Percentiles rank a stretch among this genome's conserved stretches.
Conservation (phyloP, 2,888 invertebrate genomes). For the Rotaria macrura region DNA sequence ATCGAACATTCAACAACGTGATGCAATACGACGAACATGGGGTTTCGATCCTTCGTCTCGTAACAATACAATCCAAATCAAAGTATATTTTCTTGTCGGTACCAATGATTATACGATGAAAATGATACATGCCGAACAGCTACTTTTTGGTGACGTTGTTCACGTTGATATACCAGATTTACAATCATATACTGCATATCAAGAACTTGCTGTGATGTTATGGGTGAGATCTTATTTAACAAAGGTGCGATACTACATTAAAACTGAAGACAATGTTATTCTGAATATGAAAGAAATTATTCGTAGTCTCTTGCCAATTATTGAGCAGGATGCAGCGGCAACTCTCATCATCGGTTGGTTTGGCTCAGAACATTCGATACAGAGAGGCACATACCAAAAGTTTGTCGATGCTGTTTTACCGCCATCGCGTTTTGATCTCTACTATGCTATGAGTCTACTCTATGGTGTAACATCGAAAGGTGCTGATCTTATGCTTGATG, state of each 20-base stretch:
- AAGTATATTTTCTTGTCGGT: not conserved
- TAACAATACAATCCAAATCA: not conserved
- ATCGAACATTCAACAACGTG: not conserved
- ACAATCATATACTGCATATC: not conserved
- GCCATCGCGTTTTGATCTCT: not conserved
- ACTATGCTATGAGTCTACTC: not conserved
- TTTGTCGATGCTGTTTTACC: not conserved
- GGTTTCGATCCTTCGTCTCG: not conserved
- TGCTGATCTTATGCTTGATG: not conserved
- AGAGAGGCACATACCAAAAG: not conserved
- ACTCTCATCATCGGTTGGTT: not conserved
- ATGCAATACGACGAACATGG: slow-evolving; percentile 19
- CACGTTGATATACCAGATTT: not conserved
- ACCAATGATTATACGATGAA: not conserved
- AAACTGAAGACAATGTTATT: not conserved
- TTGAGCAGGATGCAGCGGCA: not conserved
- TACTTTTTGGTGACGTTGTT: not conserved
- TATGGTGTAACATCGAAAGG: not conserved
- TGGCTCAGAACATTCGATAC: not conserved
- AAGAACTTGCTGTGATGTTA: not conserved
- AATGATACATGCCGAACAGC: not conserved
- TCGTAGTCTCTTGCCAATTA: not conserved
- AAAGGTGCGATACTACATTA: not conserved
- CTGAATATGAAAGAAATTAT: not conserved
- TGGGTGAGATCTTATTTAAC: not conserved